A percentile compares a stretch with the other conserved stretches of the same genome.
Evolutionary conservation across 2,113 vertebrate species (phyloP).

Genomic region (Fulmarus glacialis): DNA sequence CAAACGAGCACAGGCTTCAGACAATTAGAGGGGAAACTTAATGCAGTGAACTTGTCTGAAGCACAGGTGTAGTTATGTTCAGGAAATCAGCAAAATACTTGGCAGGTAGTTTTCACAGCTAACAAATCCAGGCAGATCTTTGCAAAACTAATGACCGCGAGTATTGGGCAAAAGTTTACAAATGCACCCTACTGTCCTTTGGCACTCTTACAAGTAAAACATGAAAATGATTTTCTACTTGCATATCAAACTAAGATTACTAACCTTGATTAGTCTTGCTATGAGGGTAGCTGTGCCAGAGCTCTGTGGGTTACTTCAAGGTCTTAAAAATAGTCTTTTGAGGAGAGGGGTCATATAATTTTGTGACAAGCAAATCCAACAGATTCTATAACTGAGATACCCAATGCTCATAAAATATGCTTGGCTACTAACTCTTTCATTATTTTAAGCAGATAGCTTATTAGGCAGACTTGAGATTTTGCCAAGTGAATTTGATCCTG

Average conservation of each 20-base stretch:
- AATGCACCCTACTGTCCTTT: conserved; percentile 55
- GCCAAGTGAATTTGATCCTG: conserved; percentile 33
- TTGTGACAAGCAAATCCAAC: not conserved
- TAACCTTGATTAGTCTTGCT: conserved; percentile 3
- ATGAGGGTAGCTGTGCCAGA: conserved; percentile 9
- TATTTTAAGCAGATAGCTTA: not conserved
- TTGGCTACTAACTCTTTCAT: not conserved
- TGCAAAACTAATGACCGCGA: conserved; percentile 21
- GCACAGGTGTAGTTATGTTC: conserved; percentile 46
- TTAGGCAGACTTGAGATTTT: conserved; percentile 4
- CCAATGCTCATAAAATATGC: not conserved
- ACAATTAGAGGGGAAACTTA: not conserved
- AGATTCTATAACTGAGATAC: not conserved
- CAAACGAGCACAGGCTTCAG: not conserved
- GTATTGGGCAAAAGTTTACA: conserved; percentile 37
- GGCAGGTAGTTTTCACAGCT: conserved; percentile 57
- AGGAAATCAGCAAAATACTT: conserved; percentile 41
- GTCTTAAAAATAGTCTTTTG: conserved; percentile 16
- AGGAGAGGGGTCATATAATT: not conserved
- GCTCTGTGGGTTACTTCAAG: conserved; percentile 27
- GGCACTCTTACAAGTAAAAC: conserved; percentile 44
- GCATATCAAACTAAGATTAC: conserved; percentile 29
- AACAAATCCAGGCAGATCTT: conserved; percentile 46
- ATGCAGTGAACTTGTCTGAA: not conserved
- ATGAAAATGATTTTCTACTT: conserved; percentile 46